Conservation (phyloP, 1,140 invertebrate genomes). For the Archegozetes longisetosus region DNA sequence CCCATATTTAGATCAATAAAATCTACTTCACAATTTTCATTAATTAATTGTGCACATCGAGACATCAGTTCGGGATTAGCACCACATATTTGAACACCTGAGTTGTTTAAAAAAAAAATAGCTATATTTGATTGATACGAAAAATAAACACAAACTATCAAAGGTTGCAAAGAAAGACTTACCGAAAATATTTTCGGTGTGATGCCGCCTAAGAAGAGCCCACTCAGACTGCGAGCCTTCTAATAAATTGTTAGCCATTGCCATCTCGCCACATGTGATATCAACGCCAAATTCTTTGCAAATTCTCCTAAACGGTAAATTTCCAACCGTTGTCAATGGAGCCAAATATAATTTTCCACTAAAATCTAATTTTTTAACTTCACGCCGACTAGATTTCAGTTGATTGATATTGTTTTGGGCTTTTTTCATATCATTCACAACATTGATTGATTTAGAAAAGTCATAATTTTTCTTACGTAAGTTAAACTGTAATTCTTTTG, state of each 20-base stretch:
- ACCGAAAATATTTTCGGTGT: conserved; percentile 81
- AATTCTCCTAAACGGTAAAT: conserved; percentile 88
- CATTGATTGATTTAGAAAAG: conserved; percentile 41
- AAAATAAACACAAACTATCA: too few species aligned
- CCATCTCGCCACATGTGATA: conserved; percentile 98
- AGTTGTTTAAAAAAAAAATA: background rate
- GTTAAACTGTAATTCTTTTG: conserved; percentile 46
- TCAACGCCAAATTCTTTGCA: conserved; percentile 91
- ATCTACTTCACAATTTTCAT: conserved; percentile 66
- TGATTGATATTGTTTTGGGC: conserved; percentile 25
- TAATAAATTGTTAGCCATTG: conserved; percentile 62
- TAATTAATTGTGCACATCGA: conserved; percentile 72
- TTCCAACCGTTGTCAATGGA: conserved; percentile 85
- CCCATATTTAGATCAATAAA: conserved; percentile 95
- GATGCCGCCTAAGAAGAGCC: conserved; percentile 87
- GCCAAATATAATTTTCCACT: conserved; percentile 73
- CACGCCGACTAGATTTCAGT: conserved; percentile 9
- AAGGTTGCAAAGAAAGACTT: background rate
- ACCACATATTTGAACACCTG: conserved; percentile 51
- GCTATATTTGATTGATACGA: conserved; percentile 1
- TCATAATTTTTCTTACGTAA: conserved; percentile 71
- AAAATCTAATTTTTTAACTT: conserved; percentile 19
- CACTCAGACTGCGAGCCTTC: conserved; percentile 81
- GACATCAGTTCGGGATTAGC: conserved; percentile 72
- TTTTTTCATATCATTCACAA: conserved; percentile 24